phyloP scores from a whole-genome alignment of 2,888 invertebrate genomes.

The Amphipoea lucens region DNA sequence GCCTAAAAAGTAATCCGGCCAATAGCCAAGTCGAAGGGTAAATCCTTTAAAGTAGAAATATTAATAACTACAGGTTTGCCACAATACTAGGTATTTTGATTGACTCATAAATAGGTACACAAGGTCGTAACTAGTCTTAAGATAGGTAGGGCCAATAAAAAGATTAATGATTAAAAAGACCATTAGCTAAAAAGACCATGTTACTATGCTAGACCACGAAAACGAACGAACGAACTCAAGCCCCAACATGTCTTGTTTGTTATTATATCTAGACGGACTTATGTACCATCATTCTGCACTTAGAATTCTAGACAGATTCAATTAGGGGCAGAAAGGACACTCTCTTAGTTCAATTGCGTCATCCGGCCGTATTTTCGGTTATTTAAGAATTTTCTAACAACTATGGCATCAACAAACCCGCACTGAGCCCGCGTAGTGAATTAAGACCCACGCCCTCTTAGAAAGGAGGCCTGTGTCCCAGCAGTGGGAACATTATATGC shows the following conservation, averaged over 20 bases:
- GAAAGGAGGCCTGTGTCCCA: neutral
- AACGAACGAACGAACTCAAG: neutral
- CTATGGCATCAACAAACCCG: neutral
- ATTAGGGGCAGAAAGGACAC: neutral
- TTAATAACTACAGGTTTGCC: neutral
- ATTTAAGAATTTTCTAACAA: neutral
- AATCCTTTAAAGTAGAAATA: neutral
- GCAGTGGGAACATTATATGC: neutral
- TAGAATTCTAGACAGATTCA: constrained; percentile 2
- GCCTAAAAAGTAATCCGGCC: neutral
- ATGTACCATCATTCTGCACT: neutral
- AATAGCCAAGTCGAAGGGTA: neutral
- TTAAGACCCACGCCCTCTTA: neutral
- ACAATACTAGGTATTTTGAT: neutral
- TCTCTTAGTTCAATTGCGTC: neutral
- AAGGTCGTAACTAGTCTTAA: neutral
- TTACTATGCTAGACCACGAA: neutral
- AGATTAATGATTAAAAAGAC: neutral
- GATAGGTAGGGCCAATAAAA: neutral
- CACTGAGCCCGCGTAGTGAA: neutral
- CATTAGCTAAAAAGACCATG: neutral
- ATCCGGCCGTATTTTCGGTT: neutral
- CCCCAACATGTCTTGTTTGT: neutral
- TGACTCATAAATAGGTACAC: neutral
- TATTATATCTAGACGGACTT: neutral